A percentile compares a stretch with the other conserved stretches of the same genome.
Evolutionary conservation across 2,888 invertebrate genomes (phyloP).

Genomic region (Calameuta pallipes): DNA sequence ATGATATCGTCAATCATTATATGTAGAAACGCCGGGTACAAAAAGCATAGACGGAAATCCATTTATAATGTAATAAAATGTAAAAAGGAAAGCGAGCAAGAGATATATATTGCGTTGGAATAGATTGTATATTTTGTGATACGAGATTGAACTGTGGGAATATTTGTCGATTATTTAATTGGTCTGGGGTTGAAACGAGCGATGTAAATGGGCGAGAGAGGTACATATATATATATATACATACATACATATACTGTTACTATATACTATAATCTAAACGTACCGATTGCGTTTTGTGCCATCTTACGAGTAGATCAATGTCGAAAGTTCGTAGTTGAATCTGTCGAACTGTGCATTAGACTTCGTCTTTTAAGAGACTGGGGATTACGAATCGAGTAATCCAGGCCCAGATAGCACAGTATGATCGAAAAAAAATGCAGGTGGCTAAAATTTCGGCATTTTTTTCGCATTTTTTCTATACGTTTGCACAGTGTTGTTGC

Average conservation of each 20-base stretch:
- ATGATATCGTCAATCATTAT: constrained; percentile 6
- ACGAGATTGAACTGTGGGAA: constrained; percentile 33
- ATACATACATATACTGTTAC: neutral
- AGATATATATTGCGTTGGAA: constrained; percentile 37
- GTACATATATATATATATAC: constrained; percentile 19
- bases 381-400: too few relatives aligned
- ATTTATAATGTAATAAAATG: constrained; percentile 13
- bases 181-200: neutral
- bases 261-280: constrained; percentile 19
- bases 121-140: constrained; percentile 63
- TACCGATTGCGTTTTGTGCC: constrained; percentile 46
- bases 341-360: constrained; percentile 17
- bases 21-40: constrained; percentile 23
- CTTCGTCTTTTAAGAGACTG: neutral
- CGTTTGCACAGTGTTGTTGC: too few relatives aligned
- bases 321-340: neutral
- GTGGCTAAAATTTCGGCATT: constrained; percentile 16
- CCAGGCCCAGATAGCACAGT: neutral
- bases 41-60: constrained; percentile 21
- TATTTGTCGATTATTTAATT: neutral
- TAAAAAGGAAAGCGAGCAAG: constrained; percentile 18
- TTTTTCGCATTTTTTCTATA: neutral
- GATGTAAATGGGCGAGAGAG: constrained; percentile 28
- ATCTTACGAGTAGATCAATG: constrained; percentile 42
- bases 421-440: constrained; percentile 7